A percentile compares a stretch with the other conserved stretches of the same genome.
Conservation (phyloP, 1,140 invertebrate genomes). For the Oreohelix idahoensis region DNA sequence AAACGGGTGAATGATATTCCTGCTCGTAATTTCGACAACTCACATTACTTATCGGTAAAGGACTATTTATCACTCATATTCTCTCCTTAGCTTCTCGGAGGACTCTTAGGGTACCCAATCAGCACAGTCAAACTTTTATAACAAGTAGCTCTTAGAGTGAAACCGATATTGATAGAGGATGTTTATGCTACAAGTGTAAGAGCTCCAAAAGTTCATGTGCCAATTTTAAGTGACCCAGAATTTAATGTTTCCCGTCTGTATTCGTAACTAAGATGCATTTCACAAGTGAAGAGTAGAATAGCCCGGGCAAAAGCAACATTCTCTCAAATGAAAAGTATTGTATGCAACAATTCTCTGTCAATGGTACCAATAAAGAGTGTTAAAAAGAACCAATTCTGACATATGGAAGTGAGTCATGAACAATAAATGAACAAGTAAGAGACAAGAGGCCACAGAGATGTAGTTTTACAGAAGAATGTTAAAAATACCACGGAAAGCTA, state of each 20-base stretch:
- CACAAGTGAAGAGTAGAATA: no score
- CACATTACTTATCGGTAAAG: conserved; percentile 68
- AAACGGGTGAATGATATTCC: conserved; percentile 40
- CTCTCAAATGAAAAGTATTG: no score
- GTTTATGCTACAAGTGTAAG: conserved; percentile 69
- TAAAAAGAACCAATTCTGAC: no score
- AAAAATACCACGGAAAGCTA: no score
- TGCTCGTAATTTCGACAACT: conserved; percentile 61
- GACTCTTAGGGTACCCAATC: conserved; percentile 64
- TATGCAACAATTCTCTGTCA: no score
- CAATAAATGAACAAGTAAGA: no score
- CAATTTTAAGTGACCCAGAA: background rate
- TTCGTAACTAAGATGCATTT: no score
- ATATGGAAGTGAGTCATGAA: no score
- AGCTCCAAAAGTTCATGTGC: conserved; percentile 23
- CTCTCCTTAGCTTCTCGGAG: conserved; percentile 65
- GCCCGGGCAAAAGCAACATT: no score
- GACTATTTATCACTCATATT: conserved; percentile 64
- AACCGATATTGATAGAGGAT: conserved; percentile 70
- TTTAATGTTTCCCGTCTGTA: background rate
- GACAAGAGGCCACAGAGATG: no score
- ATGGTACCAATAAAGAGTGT: no score
- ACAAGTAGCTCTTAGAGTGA: conserved; percentile 49
- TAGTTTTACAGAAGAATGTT: no score
- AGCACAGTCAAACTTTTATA: conserved; percentile 60